These are phyloP conservation scores for Macropis europaea DNA, from an alignment of 2,888 invertebrate genomes.

Conservation along the genomic window DNA sequence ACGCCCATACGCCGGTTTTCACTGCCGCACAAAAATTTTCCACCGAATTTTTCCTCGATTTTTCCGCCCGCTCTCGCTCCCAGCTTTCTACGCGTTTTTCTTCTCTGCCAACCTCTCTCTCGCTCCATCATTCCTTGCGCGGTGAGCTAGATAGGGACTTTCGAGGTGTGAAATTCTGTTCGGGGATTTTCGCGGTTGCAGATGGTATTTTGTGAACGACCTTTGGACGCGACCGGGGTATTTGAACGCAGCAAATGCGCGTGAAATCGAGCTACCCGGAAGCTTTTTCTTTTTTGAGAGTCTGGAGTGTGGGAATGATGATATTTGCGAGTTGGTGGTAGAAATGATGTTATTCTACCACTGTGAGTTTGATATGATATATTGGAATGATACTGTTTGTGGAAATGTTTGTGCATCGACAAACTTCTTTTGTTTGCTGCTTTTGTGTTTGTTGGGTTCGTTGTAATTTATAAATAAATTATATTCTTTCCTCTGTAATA, in stretches of 20 bases:
- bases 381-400: no score
- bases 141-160: background rate
- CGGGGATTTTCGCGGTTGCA: background rate
- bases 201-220: background rate
- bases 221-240: background rate
- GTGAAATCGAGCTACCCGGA: background rate
- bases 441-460: no score
- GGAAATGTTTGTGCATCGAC: no score
- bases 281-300: background rate
- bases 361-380: no score
- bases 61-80: background rate
- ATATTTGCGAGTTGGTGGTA: no score
- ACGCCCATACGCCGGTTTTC: background rate
- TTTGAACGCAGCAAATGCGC: background rate
- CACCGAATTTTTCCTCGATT: background rate
- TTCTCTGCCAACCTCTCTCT: background rate
- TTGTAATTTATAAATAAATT: no score
- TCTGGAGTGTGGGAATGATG: no score
- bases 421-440: no score
- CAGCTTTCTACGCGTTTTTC: background rate
- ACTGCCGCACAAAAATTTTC: background rate
- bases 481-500: no score
- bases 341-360: no score
- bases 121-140: background rate
- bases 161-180: constrained; percentile 19